Evolutionary conservation across 2,797 vertebrate species (phyloP), one percentile per base, ranked within the genome.

Genomic region (Centroberyx gerrardi): DNA sequence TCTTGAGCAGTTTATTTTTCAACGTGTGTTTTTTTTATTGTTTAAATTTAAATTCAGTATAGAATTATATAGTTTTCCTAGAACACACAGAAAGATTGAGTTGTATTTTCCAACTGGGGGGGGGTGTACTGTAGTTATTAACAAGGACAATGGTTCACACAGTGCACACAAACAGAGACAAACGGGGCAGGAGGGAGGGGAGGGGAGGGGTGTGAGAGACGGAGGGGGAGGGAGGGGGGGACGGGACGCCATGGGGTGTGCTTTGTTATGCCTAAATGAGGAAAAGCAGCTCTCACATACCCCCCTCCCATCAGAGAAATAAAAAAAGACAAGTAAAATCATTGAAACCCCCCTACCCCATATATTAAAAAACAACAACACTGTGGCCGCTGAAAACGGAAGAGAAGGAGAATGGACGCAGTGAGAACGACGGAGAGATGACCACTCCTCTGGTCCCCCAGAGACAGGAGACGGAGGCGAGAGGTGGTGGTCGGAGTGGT

Each of bases 61-160:
- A 91, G 92, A 94, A 92, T 93, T 91, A 91, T 92, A 93, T 94
- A 91, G 90, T 92, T 93, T 93, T 92, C 92, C 94, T 95, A 94
- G 91, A 95, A 94, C 94, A 95, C 94, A 94, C 93, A 94, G 84
- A 94, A 91, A 92, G 91, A 93, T 90, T 89, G 90, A 91, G 82
- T 92, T 92, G 93, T 91, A 88, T 89, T 92, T 81, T 88, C 77
- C 83, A 89, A 90, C 85, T 87, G 9, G 44, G 73, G 68, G 60
- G 72, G 75, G 83, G 62, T 87, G 88, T 91, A 91, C 79, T 89
- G 89, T 91, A 87, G 89, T 92, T 90, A 86, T 83, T 91, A 93
- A 90, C 87, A 88, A 93, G 90, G 88, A 92, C 89, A 90, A 93
- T 93, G 92, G 74, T 92, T 93, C 92, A 93, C 92, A 94, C 93